These are phyloP conservation scores for Agrilus mali DNA, from an alignment of 2,888 invertebrate species.

Conservation along the genomic window DNA sequence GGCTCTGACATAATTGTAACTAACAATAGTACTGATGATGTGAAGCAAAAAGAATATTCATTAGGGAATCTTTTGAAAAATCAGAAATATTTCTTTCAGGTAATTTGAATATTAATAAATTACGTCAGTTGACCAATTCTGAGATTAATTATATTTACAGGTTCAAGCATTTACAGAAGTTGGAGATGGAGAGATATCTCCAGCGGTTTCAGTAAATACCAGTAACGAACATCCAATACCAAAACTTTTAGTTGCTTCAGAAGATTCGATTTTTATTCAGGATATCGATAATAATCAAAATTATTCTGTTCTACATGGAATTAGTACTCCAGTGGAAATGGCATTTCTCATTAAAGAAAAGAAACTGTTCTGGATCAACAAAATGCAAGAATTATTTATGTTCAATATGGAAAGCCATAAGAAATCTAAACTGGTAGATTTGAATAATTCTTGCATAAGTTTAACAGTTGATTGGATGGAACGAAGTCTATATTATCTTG, in stretches of 20 bases:
- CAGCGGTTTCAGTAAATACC: conserved; percentile 51
- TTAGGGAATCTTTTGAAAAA: conserved; percentile 44
- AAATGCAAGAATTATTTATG: conserved; percentile 55
- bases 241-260: conserved; percentile 58
- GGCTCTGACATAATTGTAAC: conserved; percentile 37
- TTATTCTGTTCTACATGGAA: conserved; percentile 38
- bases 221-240: conserved; percentile 68
- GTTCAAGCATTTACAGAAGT: conserved; percentile 71
- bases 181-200: conserved; percentile 60
- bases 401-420: conserved; percentile 44
- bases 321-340: conserved; percentile 56
- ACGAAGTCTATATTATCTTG: conserved; percentile 71
- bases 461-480: conserved; percentile 82
- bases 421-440: conserved; percentile 40
- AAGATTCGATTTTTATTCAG: conserved; percentile 57
- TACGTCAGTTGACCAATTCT: neutral
- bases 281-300: conserved; percentile 62
- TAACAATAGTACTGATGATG: conserved; percentile 40
- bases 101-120: conserved; percentile 20
- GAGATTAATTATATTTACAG: conserved; percentile 32
- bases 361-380: conserved; percentile 72
- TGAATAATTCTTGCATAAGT: conserved; percentile 48
- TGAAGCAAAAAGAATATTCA: conserved; percentile 44
- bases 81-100: conserved; percentile 56
- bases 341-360: conserved; percentile 56